Base-by-base conservation (phyloP, 2,888 invertebrate species). In the Macrophya annulata region DNA sequence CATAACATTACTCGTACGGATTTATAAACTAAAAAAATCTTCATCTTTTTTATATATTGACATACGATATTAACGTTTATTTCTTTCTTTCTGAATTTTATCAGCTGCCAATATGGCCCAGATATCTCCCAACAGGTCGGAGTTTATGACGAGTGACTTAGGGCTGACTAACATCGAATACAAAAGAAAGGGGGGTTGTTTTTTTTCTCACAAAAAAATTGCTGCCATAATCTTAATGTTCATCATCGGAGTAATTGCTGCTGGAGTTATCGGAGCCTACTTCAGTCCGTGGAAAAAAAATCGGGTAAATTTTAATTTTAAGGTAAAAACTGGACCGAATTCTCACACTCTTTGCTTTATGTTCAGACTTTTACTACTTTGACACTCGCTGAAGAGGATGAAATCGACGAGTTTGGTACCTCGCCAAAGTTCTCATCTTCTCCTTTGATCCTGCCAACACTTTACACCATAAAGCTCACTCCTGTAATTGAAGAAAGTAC, bases 121-220 rank as follows among this genome's bases (percentile, higher is more conserved):
- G 76, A 88, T 89, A 84, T 86, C 89, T 71, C 93, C 91, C 65
- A 95, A 95, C 89, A 94, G 96, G 86, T 95, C 95, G 87, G 95
- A 96, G 91, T 96, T 96, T 90, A 92, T 95, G 87, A 94, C 95
- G 0, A 95, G 95, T 88, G 95, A 95, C 88, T 94, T 95, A 48
- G 92, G 93, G 9, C 91, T 94, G 72, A 95, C 94, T 87, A 94
- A 95, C 86, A 95, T 95, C 72, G 94, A 95, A 77, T 96, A 95
- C 90, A 94, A 94, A 86, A 93, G 95, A 87, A 94, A 94, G 86
- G 96, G 96, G 15, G 96, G 96, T 59, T 94, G 96, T 88, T 96
- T 96, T 90, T 94, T 96, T 37, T 93, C 94, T 6, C 95, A 95
- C 65, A 95, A 95, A 85, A 96, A 95, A 89, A 95, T 95, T n/a